phyloP scores from a whole-genome alignment of 1,140 invertebrate genomes.

The Drosophila lacteicornis region DNA sequence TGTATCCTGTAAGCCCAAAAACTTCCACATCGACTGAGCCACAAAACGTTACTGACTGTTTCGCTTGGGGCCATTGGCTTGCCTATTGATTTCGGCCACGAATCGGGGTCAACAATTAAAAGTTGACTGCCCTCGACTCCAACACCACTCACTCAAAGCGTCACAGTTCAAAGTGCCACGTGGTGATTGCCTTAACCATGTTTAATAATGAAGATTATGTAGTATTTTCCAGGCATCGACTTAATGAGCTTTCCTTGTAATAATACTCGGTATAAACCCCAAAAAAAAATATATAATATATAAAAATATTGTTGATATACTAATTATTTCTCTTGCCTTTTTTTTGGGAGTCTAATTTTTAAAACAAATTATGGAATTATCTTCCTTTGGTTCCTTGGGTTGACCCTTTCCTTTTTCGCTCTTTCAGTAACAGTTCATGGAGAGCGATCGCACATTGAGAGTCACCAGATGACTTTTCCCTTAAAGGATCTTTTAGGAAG shows the following conservation, averaged over 20 bases:
- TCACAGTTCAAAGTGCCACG: not conserved
- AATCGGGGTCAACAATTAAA: conserved; percentile 41
- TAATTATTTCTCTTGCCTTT: not conserved
- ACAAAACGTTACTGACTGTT: conserved; percentile 46
- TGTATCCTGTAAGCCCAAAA: conserved; percentile 12
- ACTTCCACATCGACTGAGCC: conserved; percentile 44
- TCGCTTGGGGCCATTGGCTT: conserved; percentile 14
- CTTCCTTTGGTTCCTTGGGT: too few relatives aligned
- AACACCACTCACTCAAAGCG: not conserved
- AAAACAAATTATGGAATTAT: too few relatives aligned
- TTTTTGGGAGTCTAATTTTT: too few relatives aligned
- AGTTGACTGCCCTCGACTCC: conserved; percentile 32
- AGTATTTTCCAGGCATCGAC: not conserved
- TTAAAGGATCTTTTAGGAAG: too few relatives aligned
- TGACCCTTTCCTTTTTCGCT: too few relatives aligned
- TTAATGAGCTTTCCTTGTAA: not conserved
- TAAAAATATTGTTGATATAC: not conserved
- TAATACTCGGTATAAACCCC: conserved; percentile 1
- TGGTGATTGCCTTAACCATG: not conserved
- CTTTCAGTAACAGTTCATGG: too few relatives aligned
- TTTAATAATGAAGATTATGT: not conserved
- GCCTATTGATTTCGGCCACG: conserved; percentile 36
- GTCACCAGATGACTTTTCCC: too few relatives aligned
- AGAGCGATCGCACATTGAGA: too few relatives aligned
- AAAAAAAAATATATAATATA: not conserved